Conservation (phyloP, 2,888 invertebrate genomes). For the Aporophyla lueneburgensis region DNA sequence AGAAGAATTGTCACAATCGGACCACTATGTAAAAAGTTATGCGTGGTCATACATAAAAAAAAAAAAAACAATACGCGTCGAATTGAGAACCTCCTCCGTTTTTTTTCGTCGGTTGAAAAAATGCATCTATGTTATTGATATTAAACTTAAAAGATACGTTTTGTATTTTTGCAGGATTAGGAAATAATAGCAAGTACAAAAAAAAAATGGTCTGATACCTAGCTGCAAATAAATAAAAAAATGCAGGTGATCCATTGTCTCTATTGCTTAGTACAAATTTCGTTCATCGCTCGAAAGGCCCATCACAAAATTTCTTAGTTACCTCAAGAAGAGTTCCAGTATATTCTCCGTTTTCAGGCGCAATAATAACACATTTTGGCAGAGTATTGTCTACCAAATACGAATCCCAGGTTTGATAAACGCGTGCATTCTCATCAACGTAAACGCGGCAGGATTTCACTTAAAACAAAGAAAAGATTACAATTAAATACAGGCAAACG, state of each 20-base stretch:
- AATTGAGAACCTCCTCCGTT: too few relatives aligned
- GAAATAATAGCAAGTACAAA: too few relatives aligned
- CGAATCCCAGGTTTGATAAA: constrained; percentile 89
- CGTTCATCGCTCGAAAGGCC: not conserved
- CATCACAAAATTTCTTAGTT: constrained; percentile 14
- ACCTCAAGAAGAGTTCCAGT: constrained; percentile 82
- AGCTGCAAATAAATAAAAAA: not conserved
- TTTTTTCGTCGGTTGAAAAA: too few relatives aligned
- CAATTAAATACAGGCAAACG: not conserved
- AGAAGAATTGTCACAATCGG: too few relatives aligned
- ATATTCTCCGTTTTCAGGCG: constrained; percentile 90
- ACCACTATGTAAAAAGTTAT: too few relatives aligned
- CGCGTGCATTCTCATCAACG: constrained; percentile 88
- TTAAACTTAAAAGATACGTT: too few relatives aligned
- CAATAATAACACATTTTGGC: constrained; percentile 89
- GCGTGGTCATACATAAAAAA: too few relatives aligned
- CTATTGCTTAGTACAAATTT: not conserved
- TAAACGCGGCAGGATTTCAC: constrained; percentile 84
- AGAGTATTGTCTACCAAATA: constrained; percentile 89
- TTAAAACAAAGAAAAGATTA: constrained; percentile 55
- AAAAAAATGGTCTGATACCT: not conserved
- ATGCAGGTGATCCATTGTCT: not conserved
- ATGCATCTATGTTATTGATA: too few relatives aligned
- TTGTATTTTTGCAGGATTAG: not conserved
- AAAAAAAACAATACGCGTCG: too few relatives aligned